Conservation (phyloP, 2,113 vertebrate genomes). For the Deroptyus accipitrinus region DNA sequence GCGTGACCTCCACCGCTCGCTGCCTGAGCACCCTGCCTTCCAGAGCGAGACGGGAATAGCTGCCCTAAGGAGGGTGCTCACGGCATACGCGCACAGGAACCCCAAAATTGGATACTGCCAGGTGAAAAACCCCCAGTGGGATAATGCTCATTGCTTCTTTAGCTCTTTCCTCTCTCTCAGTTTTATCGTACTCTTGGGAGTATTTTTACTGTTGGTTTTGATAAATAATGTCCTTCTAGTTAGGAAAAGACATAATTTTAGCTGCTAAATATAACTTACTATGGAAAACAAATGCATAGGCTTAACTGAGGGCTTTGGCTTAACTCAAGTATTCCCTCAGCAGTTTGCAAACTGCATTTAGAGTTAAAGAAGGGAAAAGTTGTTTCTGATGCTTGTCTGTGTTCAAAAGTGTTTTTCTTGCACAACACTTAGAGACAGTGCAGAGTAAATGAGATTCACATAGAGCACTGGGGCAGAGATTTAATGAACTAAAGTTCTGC, state of each 20-base stretch:
- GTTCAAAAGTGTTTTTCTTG: neutral
- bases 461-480: neutral
- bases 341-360: neutral
- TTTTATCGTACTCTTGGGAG: neutral
- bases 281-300: neutral
- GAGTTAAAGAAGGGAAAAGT: neutral
- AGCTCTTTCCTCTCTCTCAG: neutral
- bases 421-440: neutral
- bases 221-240: neutral
- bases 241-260: neutral
- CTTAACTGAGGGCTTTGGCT: neutral
- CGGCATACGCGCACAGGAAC: conserved; percentile 91
- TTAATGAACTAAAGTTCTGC: neutral
- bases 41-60: conserved; percentile 91
- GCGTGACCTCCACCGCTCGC: conserved; percentile 92
- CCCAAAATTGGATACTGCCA: conserved; percentile 98
- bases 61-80: conserved; percentile 89
- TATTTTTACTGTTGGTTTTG: neutral
- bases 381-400: neutral
- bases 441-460: neutral
- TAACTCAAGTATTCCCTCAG: neutral
- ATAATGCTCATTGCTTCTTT: fast-evolving
- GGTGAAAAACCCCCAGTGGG: conserved; percentile 52
- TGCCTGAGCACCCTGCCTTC: conserved; percentile 95
- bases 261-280: neutral